Evolutionary conservation across 2,113 vertebrate species (phyloP), one percentile per base, ranked within the genome.

Genomic region (Bujurquina vittata): DNA sequence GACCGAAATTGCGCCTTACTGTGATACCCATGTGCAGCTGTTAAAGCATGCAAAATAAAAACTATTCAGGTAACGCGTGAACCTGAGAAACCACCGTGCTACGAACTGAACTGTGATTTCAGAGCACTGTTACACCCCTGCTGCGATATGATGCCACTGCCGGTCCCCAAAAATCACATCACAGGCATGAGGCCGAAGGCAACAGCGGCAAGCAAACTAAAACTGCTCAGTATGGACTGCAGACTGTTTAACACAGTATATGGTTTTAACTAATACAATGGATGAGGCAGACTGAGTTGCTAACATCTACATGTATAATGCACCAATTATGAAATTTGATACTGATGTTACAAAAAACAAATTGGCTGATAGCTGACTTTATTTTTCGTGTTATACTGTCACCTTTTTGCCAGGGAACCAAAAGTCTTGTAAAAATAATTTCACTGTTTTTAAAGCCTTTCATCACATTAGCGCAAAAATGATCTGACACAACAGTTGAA

Each of bases 151-250:
- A 84, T 80, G 81, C 82, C 83, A 86, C 77, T 81, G 83, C 84
- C 72, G 82, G 59, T 79, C 81, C 77, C 72, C 26, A 23, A 73
- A 81, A 73, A 79, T 81, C 43, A 75, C 77, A 22, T 90, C 86
- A 89, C 88, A 84, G 91, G 80, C 81, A 90, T 61, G 78, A 89
- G 87, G 89, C 87, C 75, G 14, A 90, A 92, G 85, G 88, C 90
- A 93, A 92, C 85, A 75, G 82, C 56, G 89, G 85, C 81, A 81
- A 65, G 73, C 87, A 55, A 73, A 81, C 37, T 29, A 14, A 73
- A 86, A 69, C 61, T 37, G 77, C 72, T 63, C 33, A 43, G 60
- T 75, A 65, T 74, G 4, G 20, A 86, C 63, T 4, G 49, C 65
- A 72, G 23, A 54, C 67, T 72, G 67, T 49, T 72, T 54, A 72